These are phyloP conservation scores for Gymnothorax javanicus DNA, from an alignment of 2,797 vertebrate species.

Conservation along the genomic window DNA sequence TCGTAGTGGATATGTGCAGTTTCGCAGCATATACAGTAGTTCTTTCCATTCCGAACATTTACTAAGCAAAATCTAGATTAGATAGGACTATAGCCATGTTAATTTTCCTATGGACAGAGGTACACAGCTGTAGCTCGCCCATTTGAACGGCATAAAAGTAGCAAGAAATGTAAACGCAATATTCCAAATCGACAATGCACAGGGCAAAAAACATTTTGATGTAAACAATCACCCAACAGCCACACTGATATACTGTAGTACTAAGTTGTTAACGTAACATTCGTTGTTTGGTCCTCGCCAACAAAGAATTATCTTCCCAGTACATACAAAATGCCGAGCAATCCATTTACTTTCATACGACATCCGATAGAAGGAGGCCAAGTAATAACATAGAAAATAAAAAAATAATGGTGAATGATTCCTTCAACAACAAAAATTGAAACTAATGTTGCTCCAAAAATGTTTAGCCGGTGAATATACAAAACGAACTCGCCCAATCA, in stretches of 20 bases:
- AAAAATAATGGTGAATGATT: neutral
- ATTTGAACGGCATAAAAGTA: neutral
- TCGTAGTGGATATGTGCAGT: neutral
- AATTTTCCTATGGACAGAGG: neutral
- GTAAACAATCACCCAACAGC: neutral
- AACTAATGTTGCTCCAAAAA: neutral
- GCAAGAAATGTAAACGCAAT: neutral
- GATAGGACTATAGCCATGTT: neutral
- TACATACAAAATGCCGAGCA: neutral
- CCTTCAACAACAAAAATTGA: neutral
- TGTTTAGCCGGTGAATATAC: neutral
- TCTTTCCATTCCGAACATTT: neutral
- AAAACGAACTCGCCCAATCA: neutral
- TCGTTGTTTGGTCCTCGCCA: neutral
- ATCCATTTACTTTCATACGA: neutral
- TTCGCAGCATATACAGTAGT: neutral
- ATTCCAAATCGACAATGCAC: neutral
- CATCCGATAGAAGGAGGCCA: neutral
- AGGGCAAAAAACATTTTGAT: neutral
- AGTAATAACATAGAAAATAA: neutral
- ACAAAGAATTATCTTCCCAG: neutral
- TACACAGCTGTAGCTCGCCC: neutral
- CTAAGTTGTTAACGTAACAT: neutral
- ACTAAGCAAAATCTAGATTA: neutral
- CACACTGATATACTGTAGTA: neutral